phyloP scores from a whole-genome alignment of 2,113 vertebrate species.

The Cacatua alba region DNA sequence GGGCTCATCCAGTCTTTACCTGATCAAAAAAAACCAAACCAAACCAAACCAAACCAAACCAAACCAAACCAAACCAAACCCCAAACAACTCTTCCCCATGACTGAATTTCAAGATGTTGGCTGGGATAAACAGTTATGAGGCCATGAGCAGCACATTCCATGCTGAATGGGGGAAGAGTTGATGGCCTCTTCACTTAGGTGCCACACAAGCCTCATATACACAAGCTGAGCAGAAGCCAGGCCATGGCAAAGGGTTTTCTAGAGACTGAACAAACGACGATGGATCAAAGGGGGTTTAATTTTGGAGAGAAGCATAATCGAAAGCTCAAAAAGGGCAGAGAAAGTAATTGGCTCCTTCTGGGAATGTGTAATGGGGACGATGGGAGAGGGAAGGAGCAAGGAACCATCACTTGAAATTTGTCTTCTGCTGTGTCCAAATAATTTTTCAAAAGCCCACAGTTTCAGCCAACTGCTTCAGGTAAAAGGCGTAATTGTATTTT shows the following conservation, averaged over 20 bases:
- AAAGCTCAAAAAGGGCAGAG: background rate
- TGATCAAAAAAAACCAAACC: background rate
- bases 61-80: background rate
- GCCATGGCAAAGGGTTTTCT: background rate
- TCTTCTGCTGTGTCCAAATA: background rate
- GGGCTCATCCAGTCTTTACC: background rate
- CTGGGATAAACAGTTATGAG: background rate
- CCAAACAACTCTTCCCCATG: background rate
- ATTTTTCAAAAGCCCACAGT: background rate
- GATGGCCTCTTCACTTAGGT: background rate
- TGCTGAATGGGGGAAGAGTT: background rate
- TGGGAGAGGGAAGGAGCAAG: background rate
- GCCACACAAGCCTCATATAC: background rate
- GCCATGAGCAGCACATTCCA: fast-evolving
- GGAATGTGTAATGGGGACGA: background rate
- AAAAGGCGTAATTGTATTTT: background rate
- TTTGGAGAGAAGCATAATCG: background rate
- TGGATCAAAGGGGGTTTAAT: background rate
- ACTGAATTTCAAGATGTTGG: background rate
- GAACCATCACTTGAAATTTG: background rate
- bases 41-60: background rate
- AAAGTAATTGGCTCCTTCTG: background rate
- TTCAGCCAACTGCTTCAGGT: background rate
- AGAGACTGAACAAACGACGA: background rate
- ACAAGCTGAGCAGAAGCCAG: background rate